Base-by-base conservation (phyloP, 2,113 vertebrate genomes). In the Taurulus bubalis region DNA sequence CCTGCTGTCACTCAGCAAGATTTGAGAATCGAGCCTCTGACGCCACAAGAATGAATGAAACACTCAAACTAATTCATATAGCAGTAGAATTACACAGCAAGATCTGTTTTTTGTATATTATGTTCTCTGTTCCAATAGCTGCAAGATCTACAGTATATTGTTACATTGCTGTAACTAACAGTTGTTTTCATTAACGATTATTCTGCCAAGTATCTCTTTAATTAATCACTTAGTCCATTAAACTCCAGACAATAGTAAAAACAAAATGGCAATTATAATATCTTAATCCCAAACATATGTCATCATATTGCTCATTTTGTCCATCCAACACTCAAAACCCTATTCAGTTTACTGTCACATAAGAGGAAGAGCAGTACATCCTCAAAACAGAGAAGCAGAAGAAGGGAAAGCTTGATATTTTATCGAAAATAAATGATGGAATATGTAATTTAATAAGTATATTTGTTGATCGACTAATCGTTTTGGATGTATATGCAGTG, bases 11-110 rank as follows among this genome's bases (percentile, higher is more conserved):
- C 66, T 8, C 22, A 66, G 34, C 59, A 40, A 49, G 38, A 26
- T 4, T 49, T 60, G 15, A 47, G 18, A 70, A 65, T 58, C 3
- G 2, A 26, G 69, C 32, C 12, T 67, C 45, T 49, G 36, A 64
- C 10, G 32, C 45, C 6, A 58, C 36, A 34, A 53, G 22, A 77
- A 47, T 55, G 3, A 53, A 56, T 53, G 4, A 76, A 55, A 71
- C 47, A 56, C 14, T 18, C 16, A 6, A 28, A 59, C 28, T 74
- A 15, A 79, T 75, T 64, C 58, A 65, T 65, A n/a, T n/a, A n/a
- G n/a, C 28, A 62, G 36, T 1, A 15, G 5, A 53, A 58, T 58
- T 63, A 81, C n/a, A 67, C n/a, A 42, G 47, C 42, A 66, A 66
- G 3, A 32, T 26, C 1, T 10, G 12, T 20, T 38, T 56, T 38